Base-by-base conservation (phyloP, 2,888 invertebrate genomes). In the Polietes domitor region DNA sequence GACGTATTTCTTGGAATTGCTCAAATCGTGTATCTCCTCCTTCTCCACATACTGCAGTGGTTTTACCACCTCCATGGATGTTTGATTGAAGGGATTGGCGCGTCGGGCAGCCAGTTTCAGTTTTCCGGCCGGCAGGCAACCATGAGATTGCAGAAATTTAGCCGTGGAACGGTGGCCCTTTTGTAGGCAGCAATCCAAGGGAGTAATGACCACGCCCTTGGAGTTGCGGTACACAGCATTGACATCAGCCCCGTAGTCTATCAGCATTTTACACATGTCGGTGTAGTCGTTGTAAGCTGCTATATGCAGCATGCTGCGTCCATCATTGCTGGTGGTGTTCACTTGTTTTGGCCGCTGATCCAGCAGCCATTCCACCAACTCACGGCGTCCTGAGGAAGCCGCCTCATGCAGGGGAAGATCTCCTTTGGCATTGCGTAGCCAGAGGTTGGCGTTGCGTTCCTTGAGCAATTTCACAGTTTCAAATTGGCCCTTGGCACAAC, bases 321-420 rank as follows among this genome's bases (percentile, higher is more conserved):
- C 99, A 90, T 98, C 98, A 88, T 97, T 97, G 90, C 99, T 99
- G 3, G 96, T 96, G 65, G 96, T 96, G 92, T 95, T 98, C 70
- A 97, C 95, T 88, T 95, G 96, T 88, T 96, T 96, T 0, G 97
- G 96, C 83, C 97, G 94, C 88, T 96, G 96, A 72, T 95, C 95
- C 77, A 98, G 93, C 58, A 99, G 93, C 98, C 98, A 98, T 88
- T 96, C 95, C 0, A 98, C 96, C 81, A 98, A 92, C 89, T 98
- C 98, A 85, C 97, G 95, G 84, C 98, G 94, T 0, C 98, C 98
- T 0, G 98, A 98, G 55, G 97, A 95, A 0, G 98, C 97, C 0
- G 99, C 99, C 92, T 99, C 99, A 91, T 99, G 99, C 26, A 99
- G 93, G 0, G 99, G 98, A 77, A 98, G 94, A 91, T 99, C 99